Conservation (phyloP, 2,888 invertebrate genomes). For the Rhamnusium bicolor region DNA sequence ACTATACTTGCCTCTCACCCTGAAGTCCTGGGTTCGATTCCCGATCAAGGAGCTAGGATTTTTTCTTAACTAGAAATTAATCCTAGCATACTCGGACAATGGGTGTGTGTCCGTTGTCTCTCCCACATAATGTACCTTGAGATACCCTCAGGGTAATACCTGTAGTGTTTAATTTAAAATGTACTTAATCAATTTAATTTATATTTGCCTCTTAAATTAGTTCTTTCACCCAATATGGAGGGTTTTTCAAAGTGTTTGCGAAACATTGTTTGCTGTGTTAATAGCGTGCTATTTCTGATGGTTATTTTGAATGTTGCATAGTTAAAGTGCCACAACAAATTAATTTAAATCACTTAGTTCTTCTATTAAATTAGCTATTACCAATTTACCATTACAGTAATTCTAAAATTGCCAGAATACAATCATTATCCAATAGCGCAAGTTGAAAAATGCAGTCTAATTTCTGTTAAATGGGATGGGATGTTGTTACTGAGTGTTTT, state of each 20-base stretch:
- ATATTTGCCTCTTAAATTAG: not conserved
- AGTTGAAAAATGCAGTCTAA: not conserved
- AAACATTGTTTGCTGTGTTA: not conserved
- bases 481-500: conserved; percentile 37
- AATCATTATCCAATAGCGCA: not conserved
- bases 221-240: not conserved
- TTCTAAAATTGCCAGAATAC: not conserved
- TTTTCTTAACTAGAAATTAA: no score
- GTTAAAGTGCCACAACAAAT: not conserved
- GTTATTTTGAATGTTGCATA: not conserved
- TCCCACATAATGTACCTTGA: no score
- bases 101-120: no score
- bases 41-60: no score
- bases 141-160: no score
- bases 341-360: not conserved
- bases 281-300: not conserved
- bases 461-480: not conserved
- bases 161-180: no score
- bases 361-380: not conserved
- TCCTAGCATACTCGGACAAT: no score
- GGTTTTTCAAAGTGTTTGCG: not conserved
- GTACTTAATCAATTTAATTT: not conserved
- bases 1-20: no score
- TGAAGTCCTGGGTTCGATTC: no score
- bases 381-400: not conserved